Base-by-base conservation (phyloP, 1,140 invertebrate genomes). In the Temnothorax curvispinosus region DNA sequence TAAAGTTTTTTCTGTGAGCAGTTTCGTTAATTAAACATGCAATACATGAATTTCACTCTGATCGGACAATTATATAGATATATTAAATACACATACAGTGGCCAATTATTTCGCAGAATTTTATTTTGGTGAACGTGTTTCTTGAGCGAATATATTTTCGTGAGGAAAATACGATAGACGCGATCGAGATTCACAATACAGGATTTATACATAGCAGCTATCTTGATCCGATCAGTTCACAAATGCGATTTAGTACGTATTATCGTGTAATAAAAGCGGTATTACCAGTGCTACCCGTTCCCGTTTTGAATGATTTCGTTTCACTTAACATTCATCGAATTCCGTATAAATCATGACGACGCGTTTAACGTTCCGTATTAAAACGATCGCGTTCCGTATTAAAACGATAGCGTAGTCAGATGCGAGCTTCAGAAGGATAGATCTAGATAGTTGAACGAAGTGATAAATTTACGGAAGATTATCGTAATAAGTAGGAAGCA, bases 401-500 rank as follows among this genome's bases (percentile, higher is more conserved):
- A 78, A 78, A 65, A 50, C 8, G 7, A 27, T 69, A n/a, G 11
- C 5, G n/a, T 21, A 21, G 21, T 21, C n/a, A 78, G 32, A 35
- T 15, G 15, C 15, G 0, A 41, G 38, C 32, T 76, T 60, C 54
- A 32, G 11, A 47, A 27, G 15, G 7, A 65, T 52, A 65, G 65
- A 80, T 80, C 32, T n/a, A 52, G 6, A 80, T 38, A 15, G 15
- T 21, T 38, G 8, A 4, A 11, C 3, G 0, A 78, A 80, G 11
- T 47, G 9, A 80, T 80, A 3, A 52, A 65, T 52, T 50, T 80
- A 35, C 62, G n/a, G 13, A 80, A 67, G 44, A 47, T 67, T 78
- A 78, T 64, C 44, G n/a, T 21, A 21, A 21, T 21, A 21, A 21
- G 38, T 44, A 80, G 21, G 8, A 2, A 38, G 21, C 32, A 67